Percentiles rank a stretch among this genome's conserved stretches.
Conservation (phyloP, 1,140 invertebrate genomes). For the Drosophila nigromelanica region DNA sequence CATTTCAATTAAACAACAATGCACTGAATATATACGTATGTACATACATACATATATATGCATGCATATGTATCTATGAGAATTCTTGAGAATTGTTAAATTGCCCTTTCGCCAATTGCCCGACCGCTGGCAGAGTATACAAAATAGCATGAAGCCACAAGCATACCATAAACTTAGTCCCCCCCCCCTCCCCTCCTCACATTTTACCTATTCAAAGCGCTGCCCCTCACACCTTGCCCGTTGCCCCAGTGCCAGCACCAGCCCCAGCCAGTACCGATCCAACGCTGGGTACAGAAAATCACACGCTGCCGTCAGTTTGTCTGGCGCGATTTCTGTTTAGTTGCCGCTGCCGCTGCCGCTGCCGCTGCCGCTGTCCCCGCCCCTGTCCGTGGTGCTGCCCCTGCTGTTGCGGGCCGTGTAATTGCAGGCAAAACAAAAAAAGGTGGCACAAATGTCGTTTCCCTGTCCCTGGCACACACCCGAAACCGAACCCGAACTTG, state of each 20-base stretch:
- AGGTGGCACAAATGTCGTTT: conserved; percentile 77
- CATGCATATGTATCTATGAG: background rate
- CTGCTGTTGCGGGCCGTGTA: conserved; percentile 58
- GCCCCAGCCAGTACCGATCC: conserved; percentile 18
- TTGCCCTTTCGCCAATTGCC: no score
- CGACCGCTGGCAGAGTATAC: no score
- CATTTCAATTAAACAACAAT: background rate
- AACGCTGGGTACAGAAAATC: conserved; percentile 63
- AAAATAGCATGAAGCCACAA: conserved; percentile 12
- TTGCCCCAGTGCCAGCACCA: conserved; percentile 3
- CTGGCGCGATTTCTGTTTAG: conserved; percentile 75
- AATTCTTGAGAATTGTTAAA: conserved; percentile 2
- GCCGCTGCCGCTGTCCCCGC: conserved; percentile 32
- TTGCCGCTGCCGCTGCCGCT: conserved; percentile 37
- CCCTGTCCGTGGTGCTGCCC: background rate
- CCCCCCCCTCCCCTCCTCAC: background rate
- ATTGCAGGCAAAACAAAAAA: conserved; percentile 71
- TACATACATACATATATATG: no score
- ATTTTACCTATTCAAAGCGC: background rate
- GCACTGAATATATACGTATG: no score
- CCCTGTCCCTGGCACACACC: conserved; percentile 34
- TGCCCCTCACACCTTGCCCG: background rate
- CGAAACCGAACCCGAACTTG: conserved; percentile 16
- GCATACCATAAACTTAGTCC: conserved; percentile 21
- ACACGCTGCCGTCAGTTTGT: conserved; percentile 78